Evolutionary conservation across 2,113 vertebrate genomes (phyloP), one percentile per base, ranked within the genome.

Genomic region (Etheostoma spectabile): DNA sequence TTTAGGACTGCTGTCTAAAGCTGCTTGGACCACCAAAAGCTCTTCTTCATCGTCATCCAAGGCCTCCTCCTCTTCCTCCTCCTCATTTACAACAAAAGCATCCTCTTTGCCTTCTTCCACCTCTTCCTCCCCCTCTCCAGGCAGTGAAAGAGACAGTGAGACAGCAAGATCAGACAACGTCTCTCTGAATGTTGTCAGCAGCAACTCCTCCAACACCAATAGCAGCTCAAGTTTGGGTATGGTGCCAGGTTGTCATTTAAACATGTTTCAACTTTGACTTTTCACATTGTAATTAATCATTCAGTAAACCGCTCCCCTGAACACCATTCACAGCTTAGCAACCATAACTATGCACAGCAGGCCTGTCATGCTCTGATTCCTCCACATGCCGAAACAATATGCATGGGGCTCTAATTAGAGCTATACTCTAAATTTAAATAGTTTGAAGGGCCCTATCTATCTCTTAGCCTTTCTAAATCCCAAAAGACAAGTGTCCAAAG

Each of bases 221-320:
- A 86, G 74, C 86, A 94, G 93, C 81, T 83, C 87, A 80, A 83
- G 83, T 85, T 92, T 96, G 95, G 97, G 98, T 98, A 96, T 88
- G 95, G 90, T 14, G 86, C 66, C 5, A 0, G 0, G 11, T 33
- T 42, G 1, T 49, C 35, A 56, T 61, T 35, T 14, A 1, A 59
- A 66, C 16, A 42, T 6, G 30, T 22, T 48, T 63, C 2, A 64
- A 13, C 12, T 35, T 68, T 53, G 6, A 46, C 13, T 62, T 51
- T 65, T 63, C 21, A 55, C 24, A 27, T 27, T 74, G 15, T 35
- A 19, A 57, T 46, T 5, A 15, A 57, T n/a, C 1, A 0, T 19
- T 45, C 1, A 0, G 33, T 19, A 27, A 45, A 13, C 6, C 12
- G 13, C 18, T 61, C 33, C 33, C 22, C 30, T 3, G 0, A 55